Evolutionary conservation across 2,888 invertebrate genomes (phyloP).

Genomic region (Diplolepis rosae): DNA sequence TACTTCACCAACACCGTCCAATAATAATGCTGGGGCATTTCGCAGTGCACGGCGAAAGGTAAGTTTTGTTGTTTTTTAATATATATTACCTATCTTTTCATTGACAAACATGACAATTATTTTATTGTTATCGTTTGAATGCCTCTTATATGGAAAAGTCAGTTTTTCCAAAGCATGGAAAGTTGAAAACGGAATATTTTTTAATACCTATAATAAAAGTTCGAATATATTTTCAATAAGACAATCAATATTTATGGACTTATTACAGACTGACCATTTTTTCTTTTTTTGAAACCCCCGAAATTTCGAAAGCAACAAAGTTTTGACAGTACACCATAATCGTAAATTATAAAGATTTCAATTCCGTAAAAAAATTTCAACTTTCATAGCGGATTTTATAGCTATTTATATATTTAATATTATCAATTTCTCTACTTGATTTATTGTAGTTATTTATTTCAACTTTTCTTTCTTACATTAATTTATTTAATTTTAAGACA

Average conservation of each 20-base stretch:
- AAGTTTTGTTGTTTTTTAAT: slow-evolving; percentile 33
- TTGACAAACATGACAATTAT: not conserved
- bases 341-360: too few species aligned
- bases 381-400: not conserved
- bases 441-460: too few species aligned
- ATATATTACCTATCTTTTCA: not conserved
- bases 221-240: too few species aligned
- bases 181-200: not conserved
- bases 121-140: not conserved
- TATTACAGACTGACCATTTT: too few species aligned
- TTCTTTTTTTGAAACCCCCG: too few species aligned
- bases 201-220: too few species aligned
- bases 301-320: too few species aligned
- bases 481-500: too few species aligned
- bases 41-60: slow-evolving; percentile 71
- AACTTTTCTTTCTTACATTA: too few species aligned
- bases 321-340: too few species aligned
- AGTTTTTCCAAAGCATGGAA: not conserved
- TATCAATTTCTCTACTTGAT: not conserved
- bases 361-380: not conserved
- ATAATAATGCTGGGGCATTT: slow-evolving; percentile 64
- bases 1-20: slow-evolving; percentile 69
- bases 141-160: not conserved
- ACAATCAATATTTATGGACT: too few species aligned
- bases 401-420: not conserved